Percentiles rank a stretch among this genome's conserved stretches.
Conservation (phyloP, 2,797 vertebrate species). For the Halcyon badia region DNA sequence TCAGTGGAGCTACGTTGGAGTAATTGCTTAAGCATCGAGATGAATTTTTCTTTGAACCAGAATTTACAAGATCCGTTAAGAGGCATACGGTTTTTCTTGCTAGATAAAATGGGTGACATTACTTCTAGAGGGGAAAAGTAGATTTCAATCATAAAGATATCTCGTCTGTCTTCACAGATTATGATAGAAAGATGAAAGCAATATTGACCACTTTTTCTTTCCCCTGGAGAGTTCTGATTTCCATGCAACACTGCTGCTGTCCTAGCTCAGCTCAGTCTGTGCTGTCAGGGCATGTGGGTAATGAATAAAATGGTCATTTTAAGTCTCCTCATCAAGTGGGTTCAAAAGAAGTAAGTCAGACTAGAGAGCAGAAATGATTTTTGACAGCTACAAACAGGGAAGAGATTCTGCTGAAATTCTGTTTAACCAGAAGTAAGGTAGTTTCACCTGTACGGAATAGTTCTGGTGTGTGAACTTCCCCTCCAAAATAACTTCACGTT, state of each 20-base stretch:
- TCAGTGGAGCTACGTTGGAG: neutral
- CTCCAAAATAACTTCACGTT: neutral
- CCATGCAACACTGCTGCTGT: neutral
- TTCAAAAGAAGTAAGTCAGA: slow-evolving; percentile 34
- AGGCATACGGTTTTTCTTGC: neutral
- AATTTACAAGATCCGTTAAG: neutral
- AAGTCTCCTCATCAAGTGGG: neutral
- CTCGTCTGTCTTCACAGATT: neutral
- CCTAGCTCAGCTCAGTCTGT: neutral
- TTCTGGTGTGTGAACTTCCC: neutral
- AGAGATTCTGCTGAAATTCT: neutral
- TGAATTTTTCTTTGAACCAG: neutral
- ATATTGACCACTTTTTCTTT: neutral
- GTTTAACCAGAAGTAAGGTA: neutral
- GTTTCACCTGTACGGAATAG: neutral
- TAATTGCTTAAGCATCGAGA: neutral
- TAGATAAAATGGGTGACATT: neutral
- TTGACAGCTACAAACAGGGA: neutral
- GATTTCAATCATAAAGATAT: neutral
- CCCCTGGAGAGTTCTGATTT: neutral
- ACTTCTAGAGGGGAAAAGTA: neutral
- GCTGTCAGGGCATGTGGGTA: neutral
- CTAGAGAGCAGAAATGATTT: neutral
- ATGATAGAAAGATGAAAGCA: neutral
- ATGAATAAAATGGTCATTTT: slow-evolving; percentile 4